phyloP scores from a whole-genome alignment of 1,140 invertebrate genomes.

The Aphaenogaster floridana region DNA sequence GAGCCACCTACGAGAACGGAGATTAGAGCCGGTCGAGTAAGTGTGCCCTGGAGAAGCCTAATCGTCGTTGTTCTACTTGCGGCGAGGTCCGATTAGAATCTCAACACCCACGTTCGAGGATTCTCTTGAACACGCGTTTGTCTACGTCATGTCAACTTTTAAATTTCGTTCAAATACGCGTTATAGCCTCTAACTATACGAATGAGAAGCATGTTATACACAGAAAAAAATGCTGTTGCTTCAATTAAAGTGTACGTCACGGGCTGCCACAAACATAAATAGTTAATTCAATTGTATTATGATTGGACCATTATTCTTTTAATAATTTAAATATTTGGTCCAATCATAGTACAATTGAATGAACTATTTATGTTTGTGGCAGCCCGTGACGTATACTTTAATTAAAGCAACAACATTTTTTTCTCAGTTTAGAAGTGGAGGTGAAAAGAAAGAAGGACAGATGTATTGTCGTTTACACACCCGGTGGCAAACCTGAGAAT shows the following conservation, averaged over 20 bases:
- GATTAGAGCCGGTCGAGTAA: conserved; percentile 45
- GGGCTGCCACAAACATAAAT: too few relatives aligned
- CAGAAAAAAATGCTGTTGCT: neutral
- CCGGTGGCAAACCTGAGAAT: neutral
- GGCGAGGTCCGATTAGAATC: conserved; percentile 65
- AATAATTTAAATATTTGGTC: too few relatives aligned
- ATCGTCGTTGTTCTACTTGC: conserved; percentile 71
- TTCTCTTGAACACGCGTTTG: conserved; percentile 11
- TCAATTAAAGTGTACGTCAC: too few relatives aligned
- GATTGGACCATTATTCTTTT: too few relatives aligned
- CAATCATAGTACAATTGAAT: too few relatives aligned
- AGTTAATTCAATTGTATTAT: too few relatives aligned
- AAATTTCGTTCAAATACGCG: conserved; percentile 5
- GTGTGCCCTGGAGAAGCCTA: conserved; percentile 58
- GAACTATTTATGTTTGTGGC: too few relatives aligned
- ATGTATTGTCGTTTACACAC: neutral
- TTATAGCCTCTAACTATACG: neutral
- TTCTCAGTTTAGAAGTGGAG: neutral
- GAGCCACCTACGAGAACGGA: conserved; percentile 51
- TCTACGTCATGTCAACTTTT: conserved; percentile 2
- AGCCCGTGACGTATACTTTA: too few relatives aligned
- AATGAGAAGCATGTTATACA: neutral
- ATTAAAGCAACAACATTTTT: too few relatives aligned
- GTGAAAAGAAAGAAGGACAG: neutral
- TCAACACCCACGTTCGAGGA: conserved; percentile 57